phyloP scores from a whole-genome alignment of 2,797 vertebrate genomes.

The Scomberomorus guttatus region DNA sequence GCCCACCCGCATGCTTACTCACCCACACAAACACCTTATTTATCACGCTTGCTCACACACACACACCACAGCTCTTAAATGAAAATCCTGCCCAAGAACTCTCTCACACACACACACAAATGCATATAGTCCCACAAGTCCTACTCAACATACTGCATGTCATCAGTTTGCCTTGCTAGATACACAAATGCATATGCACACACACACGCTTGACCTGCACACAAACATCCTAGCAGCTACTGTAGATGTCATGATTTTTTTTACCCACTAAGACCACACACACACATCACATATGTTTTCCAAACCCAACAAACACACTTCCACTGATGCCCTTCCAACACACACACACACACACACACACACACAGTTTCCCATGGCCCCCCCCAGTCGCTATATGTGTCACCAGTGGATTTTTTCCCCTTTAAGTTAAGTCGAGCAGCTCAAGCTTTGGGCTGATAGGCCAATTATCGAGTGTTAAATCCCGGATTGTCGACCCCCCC shows the following conservation, averaged over 20 bases:
- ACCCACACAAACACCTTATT: constrained; percentile 39
- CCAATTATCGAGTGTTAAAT: constrained; percentile 71
- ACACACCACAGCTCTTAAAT: not conserved
- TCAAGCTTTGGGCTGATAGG: constrained; percentile 64
- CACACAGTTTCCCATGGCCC: not conserved
- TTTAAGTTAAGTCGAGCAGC: constrained; percentile 48
- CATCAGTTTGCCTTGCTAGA: not conserved
- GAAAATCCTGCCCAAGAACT: not conserved
- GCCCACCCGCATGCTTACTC: constrained; percentile 16
- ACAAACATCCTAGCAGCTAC: not conserved
- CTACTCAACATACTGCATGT: not conserved
- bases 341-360: constrained; percentile 15
- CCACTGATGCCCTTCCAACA: not conserved
- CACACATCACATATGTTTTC: not conserved
- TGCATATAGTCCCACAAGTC: not conserved
- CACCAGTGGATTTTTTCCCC: constrained; percentile 49
- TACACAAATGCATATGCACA: not conserved
- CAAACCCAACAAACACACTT: not conserved
- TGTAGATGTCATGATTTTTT: constrained; percentile 26
- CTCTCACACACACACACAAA: not conserved
- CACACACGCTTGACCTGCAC: not conserved
- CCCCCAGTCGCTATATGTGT: constrained; percentile 31
- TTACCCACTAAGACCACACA: constrained; percentile 1
- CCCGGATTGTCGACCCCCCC: constrained; percentile 52
- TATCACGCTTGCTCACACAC: constrained; percentile 5